Percentiles rank a stretch among this genome's conserved stretches.
phyloP scores from a whole-genome alignment of 2,797 vertebrate genomes.

The Enteromius mattozi region DNA sequence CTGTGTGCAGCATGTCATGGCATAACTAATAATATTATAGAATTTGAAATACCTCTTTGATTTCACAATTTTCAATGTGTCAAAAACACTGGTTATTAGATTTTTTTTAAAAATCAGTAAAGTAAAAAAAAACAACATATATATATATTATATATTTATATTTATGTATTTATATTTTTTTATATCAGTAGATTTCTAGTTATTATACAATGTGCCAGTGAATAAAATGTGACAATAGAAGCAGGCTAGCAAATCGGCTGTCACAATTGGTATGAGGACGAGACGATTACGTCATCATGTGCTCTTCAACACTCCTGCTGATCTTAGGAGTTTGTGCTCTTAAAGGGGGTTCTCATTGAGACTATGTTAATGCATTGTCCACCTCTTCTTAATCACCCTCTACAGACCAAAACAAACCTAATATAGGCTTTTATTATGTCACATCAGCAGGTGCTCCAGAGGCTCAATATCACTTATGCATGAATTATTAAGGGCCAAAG shows the following conservation, averaged over 20 bases:
- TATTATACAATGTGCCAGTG: neutral
- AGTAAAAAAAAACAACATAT: neutral
- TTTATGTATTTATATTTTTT: too few species aligned
- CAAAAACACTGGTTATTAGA: neutral
- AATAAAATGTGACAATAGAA: conserved; percentile 9
- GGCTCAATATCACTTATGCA: conserved; percentile 24
- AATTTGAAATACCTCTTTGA: neutral
- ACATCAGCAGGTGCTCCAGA: conserved; percentile 22
- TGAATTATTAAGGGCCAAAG: conserved; percentile 23
- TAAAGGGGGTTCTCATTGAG: neutral
- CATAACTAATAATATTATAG: neutral
- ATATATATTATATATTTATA: too few species aligned
- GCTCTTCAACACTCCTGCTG: conserved; percentile 41
- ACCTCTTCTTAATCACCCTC: conserved; percentile 18
- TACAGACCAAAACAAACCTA: conserved; percentile 30
- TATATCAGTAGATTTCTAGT: neutral
- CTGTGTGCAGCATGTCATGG: neutral
- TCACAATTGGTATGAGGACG: conserved; percentile 21
- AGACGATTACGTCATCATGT: conserved; percentile 45
- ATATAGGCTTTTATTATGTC: conserved; percentile 12
- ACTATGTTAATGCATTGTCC: conserved; percentile 5
- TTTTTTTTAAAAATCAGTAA: neutral
- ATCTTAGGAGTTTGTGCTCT: conserved; percentile 33
- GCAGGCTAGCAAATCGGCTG: conserved; percentile 42
- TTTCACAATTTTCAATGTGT: neutral